A percentile compares a stretch with the other conserved stretches of the same genome.
Conservation (phyloP, 1,140 invertebrate species). For the Drosophila truncata region DNA sequence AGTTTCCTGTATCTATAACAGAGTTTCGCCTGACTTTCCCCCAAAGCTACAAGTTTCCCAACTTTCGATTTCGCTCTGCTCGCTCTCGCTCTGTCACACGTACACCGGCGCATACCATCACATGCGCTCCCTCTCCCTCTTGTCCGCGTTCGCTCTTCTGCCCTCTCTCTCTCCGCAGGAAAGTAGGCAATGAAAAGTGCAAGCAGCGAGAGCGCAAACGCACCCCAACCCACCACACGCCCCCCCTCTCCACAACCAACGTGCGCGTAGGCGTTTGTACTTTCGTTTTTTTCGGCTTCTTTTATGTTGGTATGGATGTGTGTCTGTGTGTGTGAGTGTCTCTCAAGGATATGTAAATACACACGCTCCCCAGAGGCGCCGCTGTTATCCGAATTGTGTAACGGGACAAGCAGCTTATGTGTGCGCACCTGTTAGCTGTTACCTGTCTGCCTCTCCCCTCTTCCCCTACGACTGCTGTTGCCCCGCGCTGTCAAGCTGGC, state of each 20-base stretch:
- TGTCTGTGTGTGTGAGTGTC: slow-evolving; percentile 5
- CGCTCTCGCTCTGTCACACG: slow-evolving; percentile 10
- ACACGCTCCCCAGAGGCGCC: slow-evolving; percentile 42
- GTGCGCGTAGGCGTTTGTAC: slow-evolving; percentile 31
- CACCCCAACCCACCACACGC: slow-evolving; percentile 39
- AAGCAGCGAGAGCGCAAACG: slow-evolving; percentile 68
- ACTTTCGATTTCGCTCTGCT: slow-evolving; percentile 41
- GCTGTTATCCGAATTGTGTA: slow-evolving; percentile 58
- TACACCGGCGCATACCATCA: slow-evolving; percentile 18
- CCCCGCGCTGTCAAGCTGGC: background rate
- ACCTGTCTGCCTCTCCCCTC: background rate
- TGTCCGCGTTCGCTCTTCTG: background rate
- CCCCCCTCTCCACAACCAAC: background rate
- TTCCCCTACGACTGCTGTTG: background rate
- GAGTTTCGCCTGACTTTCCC: slow-evolving; percentile 39
- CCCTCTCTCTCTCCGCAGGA: slow-evolving; percentile 33
- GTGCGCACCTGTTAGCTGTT: slow-evolving; percentile 62
- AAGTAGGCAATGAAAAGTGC: slow-evolving; percentile 73
- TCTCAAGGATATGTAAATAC: slow-evolving; percentile 60
- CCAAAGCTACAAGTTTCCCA: slow-evolving; percentile 66
- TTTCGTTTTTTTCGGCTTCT: slow-evolving; percentile 52
- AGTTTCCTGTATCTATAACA: slow-evolving; percentile 76
- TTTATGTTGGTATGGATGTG: background rate
- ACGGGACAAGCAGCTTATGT: slow-evolving; percentile 60
- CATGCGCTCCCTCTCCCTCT: background rate